Evolutionary conservation across 1,140 invertebrate genomes (phyloP), one percentile per base, ranked within the genome.

Genomic region (Heliconius eleuchia): DNA sequence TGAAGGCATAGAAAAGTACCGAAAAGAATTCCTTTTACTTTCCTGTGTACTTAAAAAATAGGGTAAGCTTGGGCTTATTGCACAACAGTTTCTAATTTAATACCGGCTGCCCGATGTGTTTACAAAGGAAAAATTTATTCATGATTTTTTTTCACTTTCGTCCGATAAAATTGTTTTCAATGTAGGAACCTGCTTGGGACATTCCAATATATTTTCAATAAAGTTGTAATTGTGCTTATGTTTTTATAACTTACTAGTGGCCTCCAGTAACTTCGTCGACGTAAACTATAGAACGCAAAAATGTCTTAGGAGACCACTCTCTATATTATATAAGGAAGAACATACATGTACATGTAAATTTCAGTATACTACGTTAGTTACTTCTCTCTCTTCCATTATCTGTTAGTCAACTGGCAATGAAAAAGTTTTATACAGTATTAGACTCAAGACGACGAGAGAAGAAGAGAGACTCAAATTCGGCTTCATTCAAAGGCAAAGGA

Each of bases 121-220:
- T 91, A 90, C 90, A 90, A 92, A 91, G 86, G 87, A 89, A 88
- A 91, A 92, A 90, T 90, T 90, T 92, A 92, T 92, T 92, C 89
- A 92, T 89, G 89, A 30, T 90, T 90, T 90, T 92, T 92, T 90
- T 88, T 90, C 89, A 89, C 86, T 77, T 79, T 77, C 85, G 87
- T 86, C 74, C 52, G 74, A 75, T 60, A 75, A 75, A 75, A 75
- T 42, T 60, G n/a, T 60, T 60, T 60, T 23, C n/a, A 23, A 46
- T 46, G 42, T 46, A 46, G 42, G 13, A 46, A 23, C n/a, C 55
- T 60, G n/a, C n/a, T 60, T 60, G 55, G 8, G 1, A 60, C 55
- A 19, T 60, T 23, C 55, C 55, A 60, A 60, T n/a, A n/a, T 9
- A 9, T 9, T 60, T 60, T 23, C 55, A 60, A 60, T 60, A 60